Percentiles rank a stretch among this genome's conserved stretches.
Evolutionary conservation across 2,113 vertebrate species (phyloP).

Genomic region (Erythrolamprus reginae): DNA sequence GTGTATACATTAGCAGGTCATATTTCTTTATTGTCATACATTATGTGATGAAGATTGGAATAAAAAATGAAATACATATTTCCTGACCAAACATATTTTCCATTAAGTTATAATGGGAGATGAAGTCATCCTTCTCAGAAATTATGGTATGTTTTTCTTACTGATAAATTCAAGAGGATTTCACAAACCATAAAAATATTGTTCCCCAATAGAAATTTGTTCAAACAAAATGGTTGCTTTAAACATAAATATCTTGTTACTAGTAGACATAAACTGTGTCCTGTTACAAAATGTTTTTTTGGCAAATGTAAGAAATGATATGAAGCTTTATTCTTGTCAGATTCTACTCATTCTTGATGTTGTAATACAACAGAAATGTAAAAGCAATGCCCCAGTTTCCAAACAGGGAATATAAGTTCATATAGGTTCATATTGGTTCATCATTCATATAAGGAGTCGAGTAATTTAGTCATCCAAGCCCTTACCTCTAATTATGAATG

Average conservation of each 20-base stretch:
- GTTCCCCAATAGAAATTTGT: conserved; percentile 21
- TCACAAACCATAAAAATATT: background rate
- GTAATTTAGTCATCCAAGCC: background rate
- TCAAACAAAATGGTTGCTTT: background rate
- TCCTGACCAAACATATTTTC: conserved; percentile 36
- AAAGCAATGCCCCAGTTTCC: background rate
- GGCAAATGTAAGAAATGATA: background rate
- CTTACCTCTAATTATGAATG: background rate
- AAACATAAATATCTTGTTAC: background rate
- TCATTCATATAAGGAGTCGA: background rate
- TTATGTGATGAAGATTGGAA: conserved; percentile 33
- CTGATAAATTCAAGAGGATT: conserved; percentile 19
- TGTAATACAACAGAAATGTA: background rate
- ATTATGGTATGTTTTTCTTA: conserved; percentile 4
- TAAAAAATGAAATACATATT: conserved; percentile 31
- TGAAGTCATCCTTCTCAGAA: conserved; percentile 38
- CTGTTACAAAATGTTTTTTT: background rate
- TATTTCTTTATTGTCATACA: background rate
- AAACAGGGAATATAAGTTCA: background rate
- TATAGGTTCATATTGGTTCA: too few relatives aligned
- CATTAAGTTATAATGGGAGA: conserved; percentile 44
- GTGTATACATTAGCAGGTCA: conserved; percentile 10
- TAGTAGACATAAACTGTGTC: background rate
- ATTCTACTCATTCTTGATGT: background rate
- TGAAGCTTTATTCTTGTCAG: background rate